These are phyloP conservation scores for Drosophila nigritarsus DNA, from an alignment of 2,888 invertebrate genomes.

Conservation along the genomic window DNA sequence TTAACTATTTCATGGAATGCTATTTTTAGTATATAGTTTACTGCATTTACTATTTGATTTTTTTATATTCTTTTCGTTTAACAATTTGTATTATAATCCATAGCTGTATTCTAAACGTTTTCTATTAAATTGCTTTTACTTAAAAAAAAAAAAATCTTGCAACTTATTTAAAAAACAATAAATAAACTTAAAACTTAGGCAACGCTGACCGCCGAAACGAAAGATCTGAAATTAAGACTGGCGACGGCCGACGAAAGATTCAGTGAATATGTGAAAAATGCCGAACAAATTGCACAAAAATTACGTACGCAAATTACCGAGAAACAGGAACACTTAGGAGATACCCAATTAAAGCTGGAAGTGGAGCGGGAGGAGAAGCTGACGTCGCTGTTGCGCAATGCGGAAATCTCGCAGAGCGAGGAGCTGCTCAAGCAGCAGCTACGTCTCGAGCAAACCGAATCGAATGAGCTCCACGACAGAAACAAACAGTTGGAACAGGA, in stretches of 20 bases:
- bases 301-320: constrained; percentile 77
- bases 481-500: constrained; percentile 86
- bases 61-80: background rate
- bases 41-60: constrained; percentile 20
- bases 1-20: constrained; percentile 20
- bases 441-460: constrained; percentile 89
- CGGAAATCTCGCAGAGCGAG: constrained; percentile 92
- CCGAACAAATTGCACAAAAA: constrained; percentile 80
- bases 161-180: constrained; percentile 32
- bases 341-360: constrained; percentile 76
- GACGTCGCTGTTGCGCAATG: constrained; percentile 90
- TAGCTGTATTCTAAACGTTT: constrained; percentile 13
- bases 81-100: constrained; percentile 32
- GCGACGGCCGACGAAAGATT: constrained; percentile 83
- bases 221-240: constrained; percentile 81
- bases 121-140: constrained; percentile 37
- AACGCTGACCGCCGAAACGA: constrained; percentile 78
- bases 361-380: constrained; percentile 91
- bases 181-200: constrained; percentile 69
- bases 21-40: constrained; percentile 9
- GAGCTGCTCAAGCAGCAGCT: constrained; percentile 91
- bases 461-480: constrained; percentile 86
- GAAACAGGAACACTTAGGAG: constrained; percentile 79
- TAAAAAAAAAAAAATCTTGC: constrained; percentile 23
- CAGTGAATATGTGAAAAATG: constrained; percentile 82